These are phyloP conservation scores for Allolobophora icterica DNA, from an alignment of 2,888 invertebrate species.

Conservation along the genomic window DNA sequence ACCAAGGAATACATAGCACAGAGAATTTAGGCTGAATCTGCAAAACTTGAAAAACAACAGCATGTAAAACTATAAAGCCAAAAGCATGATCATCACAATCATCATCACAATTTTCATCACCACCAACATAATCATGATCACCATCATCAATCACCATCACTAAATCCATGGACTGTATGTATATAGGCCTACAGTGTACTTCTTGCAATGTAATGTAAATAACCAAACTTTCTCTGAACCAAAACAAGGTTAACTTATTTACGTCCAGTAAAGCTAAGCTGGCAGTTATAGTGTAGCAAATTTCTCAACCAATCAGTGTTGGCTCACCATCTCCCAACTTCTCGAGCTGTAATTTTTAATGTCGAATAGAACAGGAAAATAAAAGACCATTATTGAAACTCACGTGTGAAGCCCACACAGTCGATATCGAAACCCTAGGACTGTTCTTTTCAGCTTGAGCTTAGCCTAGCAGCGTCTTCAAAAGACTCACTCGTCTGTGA, in stretches of 20 bases:
- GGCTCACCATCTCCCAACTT: not conserved
- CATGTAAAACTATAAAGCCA: not conserved
- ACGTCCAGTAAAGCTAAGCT: too few species aligned
- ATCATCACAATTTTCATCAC: not conserved
- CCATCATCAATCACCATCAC: not conserved
- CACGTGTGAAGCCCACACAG: not conserved
- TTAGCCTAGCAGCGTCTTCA: not conserved
- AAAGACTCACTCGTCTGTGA: not conserved
- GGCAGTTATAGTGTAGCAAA: too few species aligned
- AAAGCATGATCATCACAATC: not conserved
- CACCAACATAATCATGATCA: not conserved
- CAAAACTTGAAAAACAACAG: not conserved
- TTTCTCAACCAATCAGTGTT: not conserved
- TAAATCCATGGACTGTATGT: not conserved
- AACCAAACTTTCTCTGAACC: too few species aligned
- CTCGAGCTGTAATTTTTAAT: not conserved
- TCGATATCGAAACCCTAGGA: too few species aligned
- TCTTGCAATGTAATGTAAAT: too few species aligned
- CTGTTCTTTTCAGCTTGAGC: too few species aligned
- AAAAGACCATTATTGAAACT: not conserved
- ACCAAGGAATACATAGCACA: not conserved
- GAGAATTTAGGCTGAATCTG: not conserved
- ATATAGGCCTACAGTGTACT: not conserved
- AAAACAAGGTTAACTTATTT: too few species aligned
- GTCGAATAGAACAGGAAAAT: not conserved